These are phyloP conservation scores for Xenopus borealis DNA, from an alignment of 2,113 vertebrate genomes.

Conservation along the genomic window DNA sequence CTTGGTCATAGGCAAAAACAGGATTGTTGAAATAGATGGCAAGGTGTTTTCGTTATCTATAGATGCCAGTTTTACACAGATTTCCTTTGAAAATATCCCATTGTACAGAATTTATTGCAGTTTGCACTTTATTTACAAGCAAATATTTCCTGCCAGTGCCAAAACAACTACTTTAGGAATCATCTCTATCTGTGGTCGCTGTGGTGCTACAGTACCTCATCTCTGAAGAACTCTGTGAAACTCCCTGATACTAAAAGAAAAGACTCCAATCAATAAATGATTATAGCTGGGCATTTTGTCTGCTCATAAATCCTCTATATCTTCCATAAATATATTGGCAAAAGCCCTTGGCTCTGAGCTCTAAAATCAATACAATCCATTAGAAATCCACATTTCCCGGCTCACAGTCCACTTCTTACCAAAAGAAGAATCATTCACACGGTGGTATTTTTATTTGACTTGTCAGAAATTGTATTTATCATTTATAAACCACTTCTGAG, in stretches of 20 bases:
- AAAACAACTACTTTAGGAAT: too few species aligned
- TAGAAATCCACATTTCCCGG: constrained; percentile 27
- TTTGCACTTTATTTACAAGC: too few species aligned
- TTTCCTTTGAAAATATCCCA: too few species aligned
- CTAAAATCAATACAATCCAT: constrained; percentile 42
- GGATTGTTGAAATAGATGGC: too few species aligned
- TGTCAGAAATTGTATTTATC: constrained; percentile 13
- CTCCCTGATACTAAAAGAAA: constrained; percentile 25
- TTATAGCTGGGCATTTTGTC: constrained; percentile 31
- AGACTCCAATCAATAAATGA: constrained; percentile 40
- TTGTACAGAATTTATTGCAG: too few species aligned
- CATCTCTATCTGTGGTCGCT: too few species aligned
- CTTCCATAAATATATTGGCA: constrained; percentile 39
- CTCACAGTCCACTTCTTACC: constrained; percentile 29
- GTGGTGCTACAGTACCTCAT: constrained; percentile 1
- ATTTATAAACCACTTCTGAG: neutral
- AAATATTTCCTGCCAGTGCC: too few species aligned
- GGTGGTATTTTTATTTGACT: neutral
- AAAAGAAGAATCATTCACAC: constrained; percentile 26
- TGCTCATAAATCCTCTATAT: constrained; percentile 42
- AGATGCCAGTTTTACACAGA: too few species aligned
- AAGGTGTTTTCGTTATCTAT: too few species aligned
- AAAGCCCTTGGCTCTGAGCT: constrained; percentile 20
- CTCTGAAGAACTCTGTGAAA: constrained; percentile 6
- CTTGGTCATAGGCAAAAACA: too few species aligned